Conservation (phyloP, 2,797 vertebrate genomes). For the Microctenopoma stevenorrisi region DNA sequence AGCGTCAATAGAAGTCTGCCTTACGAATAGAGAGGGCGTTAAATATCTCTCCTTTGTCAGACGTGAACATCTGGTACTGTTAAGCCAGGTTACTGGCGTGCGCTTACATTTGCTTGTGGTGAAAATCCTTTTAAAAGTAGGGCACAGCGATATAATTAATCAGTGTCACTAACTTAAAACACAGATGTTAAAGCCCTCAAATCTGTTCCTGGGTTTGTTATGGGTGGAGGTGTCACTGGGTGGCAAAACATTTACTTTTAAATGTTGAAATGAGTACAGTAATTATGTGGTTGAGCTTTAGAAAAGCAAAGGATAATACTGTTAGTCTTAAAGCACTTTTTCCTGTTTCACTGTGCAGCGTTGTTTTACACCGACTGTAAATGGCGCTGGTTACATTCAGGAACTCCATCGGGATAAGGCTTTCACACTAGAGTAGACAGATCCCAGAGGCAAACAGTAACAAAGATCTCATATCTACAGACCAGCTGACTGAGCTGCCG, state of each 20-base stretch:
- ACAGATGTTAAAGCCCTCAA: constrained; percentile 5
- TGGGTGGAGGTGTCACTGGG: background rate
- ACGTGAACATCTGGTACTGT: constrained; percentile 7
- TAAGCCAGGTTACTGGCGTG: constrained; percentile 10
- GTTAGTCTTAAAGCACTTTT: too few relatives aligned
- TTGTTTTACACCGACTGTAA: too few relatives aligned
- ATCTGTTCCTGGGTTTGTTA: background rate
- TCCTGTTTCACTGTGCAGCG: too few relatives aligned
- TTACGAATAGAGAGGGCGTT: constrained; percentile 12
- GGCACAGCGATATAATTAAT: background rate
- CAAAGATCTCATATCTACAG: constrained; percentile 4
- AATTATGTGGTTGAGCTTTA: too few relatives aligned
- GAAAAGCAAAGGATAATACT: too few relatives aligned
- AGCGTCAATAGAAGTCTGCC: constrained; percentile 5
- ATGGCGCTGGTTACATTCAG: background rate
- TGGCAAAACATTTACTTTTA: background rate
- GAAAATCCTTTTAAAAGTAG: constrained; percentile 20
- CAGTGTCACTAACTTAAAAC: constrained; percentile 4
- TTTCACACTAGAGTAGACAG: constrained; percentile 1
- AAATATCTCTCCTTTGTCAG: background rate
- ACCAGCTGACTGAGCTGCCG: constrained; percentile 22
- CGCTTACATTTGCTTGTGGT: background rate
- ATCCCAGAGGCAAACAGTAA: constrained; percentile 9
- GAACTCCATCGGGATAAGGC: background rate
- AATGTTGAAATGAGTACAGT: background rate